A percentile compares a stretch with the other conserved stretches of the same genome.
Evolutionary conservation across 2,113 vertebrate genomes (phyloP).

Genomic region (Kobus ellipsiprymnus): DNA sequence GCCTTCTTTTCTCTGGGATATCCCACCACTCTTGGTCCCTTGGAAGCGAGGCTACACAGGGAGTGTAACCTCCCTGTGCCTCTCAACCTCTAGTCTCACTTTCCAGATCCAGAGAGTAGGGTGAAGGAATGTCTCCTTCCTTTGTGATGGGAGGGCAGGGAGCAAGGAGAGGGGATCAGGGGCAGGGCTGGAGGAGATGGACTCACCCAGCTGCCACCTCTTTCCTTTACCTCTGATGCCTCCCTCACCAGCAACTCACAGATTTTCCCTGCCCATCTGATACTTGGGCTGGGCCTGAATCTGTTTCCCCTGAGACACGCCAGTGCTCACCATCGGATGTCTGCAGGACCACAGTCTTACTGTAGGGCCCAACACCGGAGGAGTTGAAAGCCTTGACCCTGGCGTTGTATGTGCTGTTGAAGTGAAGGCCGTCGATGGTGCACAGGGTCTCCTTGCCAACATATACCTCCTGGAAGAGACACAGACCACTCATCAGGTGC

Average conservation of each 20-base stretch:
- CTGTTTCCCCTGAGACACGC: background rate
- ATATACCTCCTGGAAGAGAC: slow-evolving; percentile 90
- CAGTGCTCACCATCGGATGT: slow-evolving; percentile 90
- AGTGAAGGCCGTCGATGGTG: slow-evolving; percentile 97
- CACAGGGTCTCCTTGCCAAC: slow-evolving; percentile 98
- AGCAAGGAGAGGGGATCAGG: background rate
- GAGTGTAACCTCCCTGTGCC: no score
- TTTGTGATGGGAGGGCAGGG: background rate
- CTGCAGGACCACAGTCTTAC: slow-evolving; percentile 96
- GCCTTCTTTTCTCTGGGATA: no score
- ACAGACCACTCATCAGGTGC: background rate
- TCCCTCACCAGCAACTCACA: no score
- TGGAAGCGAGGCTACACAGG: background rate
- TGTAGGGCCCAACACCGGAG: slow-evolving; percentile 92
- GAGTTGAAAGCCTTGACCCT: slow-evolving; percentile 96
- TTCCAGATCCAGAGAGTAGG: background rate
- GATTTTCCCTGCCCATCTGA: background rate
- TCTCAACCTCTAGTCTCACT: background rate
- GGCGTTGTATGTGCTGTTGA: slow-evolving; percentile 97
- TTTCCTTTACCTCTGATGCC: no score
- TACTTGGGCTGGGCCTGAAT: background rate
- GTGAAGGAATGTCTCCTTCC: background rate
- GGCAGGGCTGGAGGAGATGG: background rate
- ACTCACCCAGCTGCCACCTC: background rate
- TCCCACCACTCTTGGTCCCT: background rate